Base-by-base conservation (phyloP, 1,140 invertebrate genomes). In the Brachystomella parvula region DNA sequence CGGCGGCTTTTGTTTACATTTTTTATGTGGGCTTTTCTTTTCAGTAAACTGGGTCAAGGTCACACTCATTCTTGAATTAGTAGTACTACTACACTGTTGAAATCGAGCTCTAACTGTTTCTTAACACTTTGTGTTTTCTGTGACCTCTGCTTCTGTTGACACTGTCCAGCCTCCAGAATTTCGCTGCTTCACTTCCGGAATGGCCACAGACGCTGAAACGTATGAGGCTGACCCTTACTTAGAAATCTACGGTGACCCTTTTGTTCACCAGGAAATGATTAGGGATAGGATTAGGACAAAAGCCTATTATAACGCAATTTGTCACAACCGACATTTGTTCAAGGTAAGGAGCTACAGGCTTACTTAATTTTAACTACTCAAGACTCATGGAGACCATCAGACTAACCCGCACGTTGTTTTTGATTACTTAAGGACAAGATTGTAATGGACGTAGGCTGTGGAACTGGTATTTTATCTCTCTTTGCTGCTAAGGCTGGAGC, bases 401-500 rank as follows among this genome's bases (percentile, higher is more conserved):
- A n/a, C n/a, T n/a, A n/a, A n/a, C n/a, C n/a, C n/a, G n/a, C n/a
- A 44, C 39, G 39, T 44, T 44, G 9, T 44, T 44, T n/a, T 44
- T 44, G 9, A 44, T 44, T 24, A 19, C 49, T 53, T 17, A 12
- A 53, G 49, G 49, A 26, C 12, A 53, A 95, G 79, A 79, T 84
- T 2, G 90, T 99, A 44, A 80, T 99, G 73, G 96, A 99, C 82
- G 88, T 99, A 61, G 96, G 96, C 19, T 96, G 94, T 78, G 96
- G 96, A 1, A 98, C 96, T 32, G 94, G 88, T 30, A 98, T 99
- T 75, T 81, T 99, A 12, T 96, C 94, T 24, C 88, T 98, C 83
- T 96, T 96, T 82, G 92, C 90, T 76, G 94, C 93, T 21, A 87
- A 92, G 79, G 93, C 93, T 63, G 96, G 95, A 32, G 94, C 94